Evolutionary conservation across 2,888 invertebrate genomes (phyloP).

Genomic region (Polyploca ridens): DNA sequence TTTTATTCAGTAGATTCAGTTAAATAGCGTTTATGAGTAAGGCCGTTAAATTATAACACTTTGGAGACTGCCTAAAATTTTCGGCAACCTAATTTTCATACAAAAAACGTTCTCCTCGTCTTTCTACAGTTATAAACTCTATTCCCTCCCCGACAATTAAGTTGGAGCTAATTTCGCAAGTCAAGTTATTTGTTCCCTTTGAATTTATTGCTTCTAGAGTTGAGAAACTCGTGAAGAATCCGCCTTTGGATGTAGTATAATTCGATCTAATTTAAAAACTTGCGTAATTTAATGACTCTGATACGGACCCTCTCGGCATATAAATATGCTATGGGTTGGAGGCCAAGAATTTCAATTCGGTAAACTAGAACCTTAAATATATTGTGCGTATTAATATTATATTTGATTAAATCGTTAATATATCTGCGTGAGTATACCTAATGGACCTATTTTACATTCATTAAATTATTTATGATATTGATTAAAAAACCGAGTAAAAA

Average conservation of each 20-base stretch:
- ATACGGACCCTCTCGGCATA: slow-evolving; percentile 35
- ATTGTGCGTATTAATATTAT: no score
- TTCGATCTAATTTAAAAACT: slow-evolving; percentile 67
- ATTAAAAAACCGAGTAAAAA: no score
- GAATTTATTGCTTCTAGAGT: slow-evolving; percentile 68
- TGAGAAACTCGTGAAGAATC: slow-evolving; percentile 66
- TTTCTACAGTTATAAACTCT: slow-evolving; percentile 51
- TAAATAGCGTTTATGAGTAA: no score
- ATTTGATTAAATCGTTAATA: no score
- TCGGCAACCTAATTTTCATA: slow-evolving; percentile 37
- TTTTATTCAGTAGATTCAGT: no score
- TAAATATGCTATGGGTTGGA: slow-evolving; percentile 28
- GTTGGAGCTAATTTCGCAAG: slow-evolving; percentile 66
- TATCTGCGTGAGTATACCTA: no score
- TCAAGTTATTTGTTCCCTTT: slow-evolving; percentile 72
- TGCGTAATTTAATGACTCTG: slow-evolving; percentile 51
- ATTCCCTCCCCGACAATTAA: slow-evolving; percentile 68
- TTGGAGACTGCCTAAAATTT: slow-evolving; percentile 5
- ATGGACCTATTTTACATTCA: no score
- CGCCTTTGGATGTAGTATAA: slow-evolving; percentile 63
- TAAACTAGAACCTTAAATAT: no score
- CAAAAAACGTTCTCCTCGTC: slow-evolving; percentile 49
- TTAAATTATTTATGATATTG: no score
- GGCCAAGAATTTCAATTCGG: not conserved
- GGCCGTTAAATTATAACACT: not conserved